phyloP scores from a whole-genome alignment of 1,140 invertebrate genomes.

The Lepidurus apus region DNA sequence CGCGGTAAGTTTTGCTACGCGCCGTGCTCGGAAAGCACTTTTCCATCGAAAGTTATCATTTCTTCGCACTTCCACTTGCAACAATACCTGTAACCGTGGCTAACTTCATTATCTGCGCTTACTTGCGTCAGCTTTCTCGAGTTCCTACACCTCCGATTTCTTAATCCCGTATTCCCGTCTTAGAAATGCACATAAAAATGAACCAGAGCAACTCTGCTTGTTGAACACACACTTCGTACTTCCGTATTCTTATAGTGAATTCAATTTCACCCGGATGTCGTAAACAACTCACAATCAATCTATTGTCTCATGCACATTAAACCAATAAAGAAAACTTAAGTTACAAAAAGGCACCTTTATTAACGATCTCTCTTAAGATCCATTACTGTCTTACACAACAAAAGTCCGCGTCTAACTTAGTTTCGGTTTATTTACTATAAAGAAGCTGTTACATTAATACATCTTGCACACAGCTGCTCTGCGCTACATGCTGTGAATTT shows the following conservation, averaged over 20 bases:
- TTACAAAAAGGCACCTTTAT: not conserved
- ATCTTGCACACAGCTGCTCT: not conserved
- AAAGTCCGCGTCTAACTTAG: not conserved
- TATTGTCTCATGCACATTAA: not conserved
- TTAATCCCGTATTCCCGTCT: not conserved
- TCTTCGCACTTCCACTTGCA: not conserved
- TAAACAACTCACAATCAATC: not conserved
- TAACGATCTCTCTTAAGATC: too few species aligned
- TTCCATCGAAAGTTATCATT: constrained; percentile 7
- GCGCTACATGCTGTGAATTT: not conserved
- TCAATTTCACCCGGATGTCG: not conserved
- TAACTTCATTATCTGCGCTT: not conserved
- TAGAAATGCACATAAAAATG: not conserved
- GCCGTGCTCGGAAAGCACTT: not conserved
- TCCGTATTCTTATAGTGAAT: not conserved
- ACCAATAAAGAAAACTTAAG: not conserved
- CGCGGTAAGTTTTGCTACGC: not conserved
- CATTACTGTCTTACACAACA: not conserved
- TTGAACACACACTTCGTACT: not conserved
- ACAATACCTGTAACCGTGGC: not conserved
- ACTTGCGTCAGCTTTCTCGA: not conserved
- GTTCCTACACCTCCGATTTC: not conserved
- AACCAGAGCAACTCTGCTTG: not conserved
- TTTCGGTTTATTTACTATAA: not conserved
- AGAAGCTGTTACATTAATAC: not conserved